Conservation (phyloP, 2,797 vertebrate genomes). For the Stomatorhinus walkeri region DNA sequence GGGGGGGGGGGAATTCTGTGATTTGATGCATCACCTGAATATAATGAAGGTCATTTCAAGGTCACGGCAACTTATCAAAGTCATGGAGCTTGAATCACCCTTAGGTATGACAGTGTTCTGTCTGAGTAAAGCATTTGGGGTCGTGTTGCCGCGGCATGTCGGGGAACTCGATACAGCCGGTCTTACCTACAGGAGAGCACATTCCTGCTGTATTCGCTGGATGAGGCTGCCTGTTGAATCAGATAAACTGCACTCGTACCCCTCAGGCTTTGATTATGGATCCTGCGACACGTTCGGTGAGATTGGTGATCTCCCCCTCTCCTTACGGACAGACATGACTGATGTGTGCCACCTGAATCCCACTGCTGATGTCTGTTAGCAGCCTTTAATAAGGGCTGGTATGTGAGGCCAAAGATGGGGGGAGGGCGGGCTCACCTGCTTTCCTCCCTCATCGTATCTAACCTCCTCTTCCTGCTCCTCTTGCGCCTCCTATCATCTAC, state of each 20-base stretch:
- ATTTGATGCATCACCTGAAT: neutral
- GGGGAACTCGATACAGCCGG: neutral
- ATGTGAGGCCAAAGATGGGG: neutral
- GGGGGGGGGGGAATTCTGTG: neutral
- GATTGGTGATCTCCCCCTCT: neutral
- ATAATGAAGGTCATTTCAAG: neutral
- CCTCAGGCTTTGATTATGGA: neutral
- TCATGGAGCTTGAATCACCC: neutral
- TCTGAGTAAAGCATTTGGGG: neutral
- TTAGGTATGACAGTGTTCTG: neutral
- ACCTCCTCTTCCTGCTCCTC: neutral
- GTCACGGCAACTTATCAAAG: neutral
- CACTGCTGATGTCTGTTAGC: neutral
- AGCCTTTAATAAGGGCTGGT: conserved; percentile 7
- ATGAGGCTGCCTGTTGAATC: neutral
- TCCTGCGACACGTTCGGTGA: neutral
- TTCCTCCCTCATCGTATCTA: neutral
- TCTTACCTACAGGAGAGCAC: neutral
- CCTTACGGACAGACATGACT: neutral
- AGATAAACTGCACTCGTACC: neutral
- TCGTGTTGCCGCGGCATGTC: neutral
- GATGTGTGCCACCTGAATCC: neutral
- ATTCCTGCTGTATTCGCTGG: neutral
- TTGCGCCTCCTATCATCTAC: neutral
- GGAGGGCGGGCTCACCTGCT: neutral